Evolutionary conservation across 2,888 invertebrate species (phyloP).

Genomic region (Drosophila niveifrons): DNA sequence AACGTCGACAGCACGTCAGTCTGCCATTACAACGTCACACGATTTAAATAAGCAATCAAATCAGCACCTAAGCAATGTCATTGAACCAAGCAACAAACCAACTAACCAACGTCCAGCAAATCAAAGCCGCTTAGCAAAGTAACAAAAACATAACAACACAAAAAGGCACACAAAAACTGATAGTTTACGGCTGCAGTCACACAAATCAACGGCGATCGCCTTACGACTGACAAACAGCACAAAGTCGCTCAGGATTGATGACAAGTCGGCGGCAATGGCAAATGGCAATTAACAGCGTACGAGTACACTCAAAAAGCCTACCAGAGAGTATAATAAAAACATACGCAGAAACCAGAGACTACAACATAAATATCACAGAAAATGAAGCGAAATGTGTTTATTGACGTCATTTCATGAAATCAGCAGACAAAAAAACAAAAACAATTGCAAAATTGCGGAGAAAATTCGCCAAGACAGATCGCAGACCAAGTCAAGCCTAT

Average conservation of each 20-base stretch:
- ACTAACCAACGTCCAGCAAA: conserved; percentile 44
- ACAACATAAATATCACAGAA: conserved; percentile 35
- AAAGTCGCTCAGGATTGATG: conserved; percentile 71
- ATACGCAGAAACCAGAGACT: conserved; percentile 50
- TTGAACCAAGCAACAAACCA: conserved; percentile 59
- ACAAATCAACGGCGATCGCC: conserved; percentile 62
- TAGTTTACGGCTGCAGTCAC: conserved; percentile 64
- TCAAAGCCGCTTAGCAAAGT: conserved; percentile 69
- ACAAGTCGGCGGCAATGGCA: conserved; percentile 65
- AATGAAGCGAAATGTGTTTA: conserved; percentile 68
- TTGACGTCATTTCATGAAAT: conserved; percentile 75
- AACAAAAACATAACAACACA: too few relatives aligned
- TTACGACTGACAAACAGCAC: conserved; percentile 50
- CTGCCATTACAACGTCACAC: conserved; percentile 16
- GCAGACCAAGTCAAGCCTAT: conserved; percentile 7
- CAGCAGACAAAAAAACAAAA: conserved; percentile 41
- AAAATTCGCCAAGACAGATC: conserved; percentile 54
- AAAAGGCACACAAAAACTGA: conserved; percentile 57
- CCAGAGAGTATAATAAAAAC: conserved; percentile 66
- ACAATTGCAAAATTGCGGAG: conserved; percentile 56
- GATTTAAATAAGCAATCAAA: conserved; percentile 79
- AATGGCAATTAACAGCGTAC: conserved; percentile 70
- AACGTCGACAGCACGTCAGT: conserved; percentile 49
- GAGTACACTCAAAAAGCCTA: conserved; percentile 37
- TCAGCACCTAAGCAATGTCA: conserved; percentile 71